Conservation (phyloP, 2,113 vertebrate genomes). For the Aphyosemion australe region DNA sequence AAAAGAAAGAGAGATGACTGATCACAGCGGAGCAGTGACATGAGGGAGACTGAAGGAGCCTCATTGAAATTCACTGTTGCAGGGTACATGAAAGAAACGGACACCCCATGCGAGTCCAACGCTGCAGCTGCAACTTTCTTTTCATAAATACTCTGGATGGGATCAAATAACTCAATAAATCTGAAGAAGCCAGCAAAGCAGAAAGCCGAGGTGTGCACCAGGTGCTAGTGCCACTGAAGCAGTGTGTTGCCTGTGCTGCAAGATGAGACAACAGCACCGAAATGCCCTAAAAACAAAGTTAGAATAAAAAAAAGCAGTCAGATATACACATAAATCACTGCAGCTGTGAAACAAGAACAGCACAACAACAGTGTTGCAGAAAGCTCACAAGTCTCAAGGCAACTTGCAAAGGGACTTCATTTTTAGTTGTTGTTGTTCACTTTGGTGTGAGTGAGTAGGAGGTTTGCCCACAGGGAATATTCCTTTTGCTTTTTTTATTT, state of each 20-base stretch:
- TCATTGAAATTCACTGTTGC: constrained; percentile 35
- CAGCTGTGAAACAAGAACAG: constrained; percentile 56
- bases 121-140: constrained; percentile 14
- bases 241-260: constrained; percentile 14
- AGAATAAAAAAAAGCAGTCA: constrained; percentile 26
- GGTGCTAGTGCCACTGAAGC: constrained; percentile 18
- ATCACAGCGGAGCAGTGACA: constrained; percentile 40
- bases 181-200: constrained; percentile 13
- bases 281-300: constrained; percentile 52
- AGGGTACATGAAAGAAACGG: constrained; percentile 36
- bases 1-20: constrained; percentile 57
- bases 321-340: constrained; percentile 50
- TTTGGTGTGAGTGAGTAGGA: constrained; percentile 64
- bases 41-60: constrained; percentile 13
- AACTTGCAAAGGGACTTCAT: constrained; percentile 54
- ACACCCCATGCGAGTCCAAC: constrained; percentile 32
- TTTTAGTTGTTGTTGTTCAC: constrained; percentile 57
- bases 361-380: constrained; percentile 43
- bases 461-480: constrained; percentile 67
- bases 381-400: constrained; percentile 49
- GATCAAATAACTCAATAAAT: constrained; percentile 12
- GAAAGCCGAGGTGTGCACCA: constrained; percentile 16
- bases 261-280: constrained; percentile 10
- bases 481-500: constrained; percentile 14
- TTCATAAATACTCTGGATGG: constrained; percentile 22